Conservation (phyloP, 2,113 vertebrate species). For the Ictidomys tridecemlineatus region DNA sequence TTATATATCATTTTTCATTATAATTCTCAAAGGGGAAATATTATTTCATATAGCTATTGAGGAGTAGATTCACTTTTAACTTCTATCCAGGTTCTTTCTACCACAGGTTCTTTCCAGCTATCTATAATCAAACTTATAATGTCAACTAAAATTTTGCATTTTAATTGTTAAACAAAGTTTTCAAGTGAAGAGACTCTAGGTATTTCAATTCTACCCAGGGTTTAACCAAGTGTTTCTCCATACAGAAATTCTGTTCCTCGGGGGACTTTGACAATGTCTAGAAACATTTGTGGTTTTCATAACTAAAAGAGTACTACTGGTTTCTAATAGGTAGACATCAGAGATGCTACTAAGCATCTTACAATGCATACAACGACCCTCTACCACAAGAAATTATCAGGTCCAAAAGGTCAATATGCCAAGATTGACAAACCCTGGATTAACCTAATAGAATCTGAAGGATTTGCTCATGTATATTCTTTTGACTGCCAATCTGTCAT, state of each 20-base stretch:
- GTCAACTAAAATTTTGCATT: constrained; percentile 49
- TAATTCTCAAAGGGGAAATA: constrained; percentile 12
- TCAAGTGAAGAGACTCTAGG: background rate
- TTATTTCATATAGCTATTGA: background rate
- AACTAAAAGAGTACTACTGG: constrained; percentile 12
- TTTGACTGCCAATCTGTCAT: constrained; percentile 10
- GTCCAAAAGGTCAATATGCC: background rate
- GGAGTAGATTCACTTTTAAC: background rate
- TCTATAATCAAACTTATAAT: constrained; percentile 2
- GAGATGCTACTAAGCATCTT: background rate
- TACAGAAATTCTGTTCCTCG: background rate
- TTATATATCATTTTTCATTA: background rate
- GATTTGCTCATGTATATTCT: background rate
- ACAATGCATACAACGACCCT: background rate
- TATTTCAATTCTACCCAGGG: background rate
- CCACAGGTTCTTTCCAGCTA: background rate
- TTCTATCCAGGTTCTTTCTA: constrained; percentile 26
- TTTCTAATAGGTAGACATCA: background rate
- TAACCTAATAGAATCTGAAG: background rate
- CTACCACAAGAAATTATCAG: background rate
- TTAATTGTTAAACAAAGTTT: constrained; percentile 49
- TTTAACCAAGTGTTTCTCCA: constrained; percentile 46
- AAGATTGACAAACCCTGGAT: background rate
- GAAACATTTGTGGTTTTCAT: background rate
- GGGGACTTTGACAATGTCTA: background rate